A percentile compares a stretch with the other conserved stretches of the same genome.
phyloP scores from a whole-genome alignment of 2,797 vertebrate genomes.

The Falco columbarius region DNA sequence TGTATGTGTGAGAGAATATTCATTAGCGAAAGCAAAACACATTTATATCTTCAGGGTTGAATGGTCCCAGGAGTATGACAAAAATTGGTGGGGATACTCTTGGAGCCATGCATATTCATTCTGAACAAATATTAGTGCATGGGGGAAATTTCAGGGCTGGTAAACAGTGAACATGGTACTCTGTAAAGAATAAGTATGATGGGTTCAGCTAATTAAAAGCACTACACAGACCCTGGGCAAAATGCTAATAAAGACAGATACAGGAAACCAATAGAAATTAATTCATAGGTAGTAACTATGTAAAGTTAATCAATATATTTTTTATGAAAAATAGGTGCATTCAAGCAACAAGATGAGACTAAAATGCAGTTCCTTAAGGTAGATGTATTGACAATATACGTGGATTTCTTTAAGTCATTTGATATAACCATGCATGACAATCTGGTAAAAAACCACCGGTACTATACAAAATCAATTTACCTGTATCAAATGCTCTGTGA shows the following conservation, averaged over 20 bases:
- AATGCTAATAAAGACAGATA: background rate
- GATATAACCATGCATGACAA: constrained; percentile 3
- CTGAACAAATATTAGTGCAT: background rate
- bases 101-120: background rate
- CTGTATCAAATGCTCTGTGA: constrained; percentile 4
- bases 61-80: background rate
- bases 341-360: background rate
- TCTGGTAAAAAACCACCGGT: background rate
- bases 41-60: constrained; percentile 1
- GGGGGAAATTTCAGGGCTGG: background rate
- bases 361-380: background rate
- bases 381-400: background rate
- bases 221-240: background rate
- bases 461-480: constrained; percentile 42
- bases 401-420: constrained; percentile 9
- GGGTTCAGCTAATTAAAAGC: background rate
- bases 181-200: background rate
- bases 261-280: background rate
- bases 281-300: background rate
- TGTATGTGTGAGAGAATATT: background rate
- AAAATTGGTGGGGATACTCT: background rate
- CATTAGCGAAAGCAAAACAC: constrained; percentile 32
- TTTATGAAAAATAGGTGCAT: background rate
- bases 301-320: background rate
- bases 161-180: background rate